These are phyloP conservation scores for Abramis brama DNA, from an alignment of 2,113 vertebrate genomes.

Conservation along the genomic window DNA sequence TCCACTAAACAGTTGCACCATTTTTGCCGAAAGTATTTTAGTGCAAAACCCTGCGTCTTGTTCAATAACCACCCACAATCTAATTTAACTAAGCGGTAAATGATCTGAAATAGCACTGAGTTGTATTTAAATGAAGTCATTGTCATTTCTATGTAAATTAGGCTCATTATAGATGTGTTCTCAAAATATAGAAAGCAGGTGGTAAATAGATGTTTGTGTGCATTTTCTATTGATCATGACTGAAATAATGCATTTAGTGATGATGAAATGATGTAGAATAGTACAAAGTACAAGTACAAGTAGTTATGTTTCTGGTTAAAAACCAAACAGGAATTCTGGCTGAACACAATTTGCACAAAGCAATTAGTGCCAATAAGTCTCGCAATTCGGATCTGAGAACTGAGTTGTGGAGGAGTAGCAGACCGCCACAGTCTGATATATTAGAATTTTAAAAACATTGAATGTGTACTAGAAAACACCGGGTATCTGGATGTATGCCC, in stretches of 20 bases:
- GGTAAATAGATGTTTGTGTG: background rate
- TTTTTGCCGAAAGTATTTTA: background rate
- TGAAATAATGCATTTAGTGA: background rate
- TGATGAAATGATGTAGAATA: background rate
- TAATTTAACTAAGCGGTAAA: conserved; percentile 5
- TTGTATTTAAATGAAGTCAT: background rate
- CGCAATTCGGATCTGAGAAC: background rate
- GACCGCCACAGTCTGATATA: background rate
- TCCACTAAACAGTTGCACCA: conserved; percentile 8
- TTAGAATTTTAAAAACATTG: background rate
- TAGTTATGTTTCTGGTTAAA: background rate
- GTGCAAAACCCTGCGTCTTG: background rate
- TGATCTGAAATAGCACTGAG: background rate
- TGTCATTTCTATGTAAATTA: conserved; percentile 10
- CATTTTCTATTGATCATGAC: background rate
- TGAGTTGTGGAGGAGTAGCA: background rate
- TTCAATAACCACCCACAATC: background rate
- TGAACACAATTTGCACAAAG: background rate
- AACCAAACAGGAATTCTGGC: background rate
- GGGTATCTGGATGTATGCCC: background rate
- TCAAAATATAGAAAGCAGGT: background rate
- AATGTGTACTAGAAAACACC: background rate
- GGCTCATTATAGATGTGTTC: background rate
- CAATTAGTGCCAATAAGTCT: background rate
- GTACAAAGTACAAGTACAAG: too few relatives aligned